Evolutionary conservation across 2,888 invertebrate species (phyloP).

Genomic region (Mactromeris polynyma): DNA sequence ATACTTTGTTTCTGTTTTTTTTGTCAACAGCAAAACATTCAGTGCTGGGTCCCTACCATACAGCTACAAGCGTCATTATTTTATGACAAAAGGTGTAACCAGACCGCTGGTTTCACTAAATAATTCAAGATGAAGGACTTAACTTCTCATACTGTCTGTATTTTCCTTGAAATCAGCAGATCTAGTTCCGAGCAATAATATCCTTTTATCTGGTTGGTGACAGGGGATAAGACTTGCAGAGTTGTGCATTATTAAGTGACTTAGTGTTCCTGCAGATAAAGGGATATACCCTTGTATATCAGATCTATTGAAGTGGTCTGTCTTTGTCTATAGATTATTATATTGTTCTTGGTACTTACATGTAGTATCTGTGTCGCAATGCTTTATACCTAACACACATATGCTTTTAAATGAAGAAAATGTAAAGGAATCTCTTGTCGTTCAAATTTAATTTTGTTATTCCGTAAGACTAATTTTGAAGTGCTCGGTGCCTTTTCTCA

Average conservation of each 20-base stretch:
- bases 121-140: not conserved
- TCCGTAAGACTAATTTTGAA: too few species aligned
- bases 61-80: conserved; percentile 1
- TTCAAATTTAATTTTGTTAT: too few species aligned
- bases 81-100: not conserved
- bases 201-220: not conserved
- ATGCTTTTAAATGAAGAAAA: too few species aligned
- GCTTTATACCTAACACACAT: too few species aligned
- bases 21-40: not conserved
- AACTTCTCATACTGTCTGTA: conserved; percentile 9
- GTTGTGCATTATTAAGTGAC: conserved; percentile 32
- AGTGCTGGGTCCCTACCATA: not conserved
- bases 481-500: too few species aligned
- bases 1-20: not conserved
- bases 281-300: not conserved
- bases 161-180: conserved; percentile 4
- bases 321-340: too few species aligned
- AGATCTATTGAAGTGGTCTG: not conserved
- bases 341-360: too few species aligned
- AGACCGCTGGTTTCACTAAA: not conserved
- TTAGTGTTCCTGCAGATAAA: not conserved
- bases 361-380: too few species aligned
- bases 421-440: too few species aligned
- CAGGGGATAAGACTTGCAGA: conserved; percentile 7
- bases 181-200: not conserved